These are phyloP conservation scores for Melangyna quadrimaculata DNA, from an alignment of 2,888 invertebrate genomes.

Conservation along the genomic window DNA sequence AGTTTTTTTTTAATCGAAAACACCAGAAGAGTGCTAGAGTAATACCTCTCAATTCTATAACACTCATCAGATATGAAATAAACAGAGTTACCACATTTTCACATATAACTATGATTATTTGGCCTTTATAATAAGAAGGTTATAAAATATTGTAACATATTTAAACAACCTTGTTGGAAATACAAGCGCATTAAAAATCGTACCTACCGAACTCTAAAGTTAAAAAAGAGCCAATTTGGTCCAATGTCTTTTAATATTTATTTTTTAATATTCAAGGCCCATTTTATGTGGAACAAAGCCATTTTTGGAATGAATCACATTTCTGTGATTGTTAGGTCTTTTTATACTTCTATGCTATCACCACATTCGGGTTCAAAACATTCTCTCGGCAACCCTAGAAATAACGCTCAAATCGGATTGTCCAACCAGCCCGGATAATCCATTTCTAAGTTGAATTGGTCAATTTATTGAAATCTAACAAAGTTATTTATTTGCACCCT, in stretches of 20 bases:
- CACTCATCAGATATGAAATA: neutral
- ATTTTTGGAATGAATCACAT: too few relatives aligned
- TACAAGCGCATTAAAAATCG: too few relatives aligned
- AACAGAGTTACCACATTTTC: neutral
- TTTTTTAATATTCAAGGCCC: too few relatives aligned
- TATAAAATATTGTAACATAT: too few relatives aligned
- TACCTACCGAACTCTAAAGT: too few relatives aligned
- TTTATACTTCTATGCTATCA: neutral
- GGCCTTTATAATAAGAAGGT: too few relatives aligned
- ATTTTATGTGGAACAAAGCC: too few relatives aligned
- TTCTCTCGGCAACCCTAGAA: neutral
- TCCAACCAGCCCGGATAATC: slow-evolving; percentile 16
- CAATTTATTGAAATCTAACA: slow-evolving; percentile 56
- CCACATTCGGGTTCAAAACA: neutral
- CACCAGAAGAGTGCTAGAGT: neutral
- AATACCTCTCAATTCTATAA: neutral
- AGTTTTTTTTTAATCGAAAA: slow-evolving; percentile 34
- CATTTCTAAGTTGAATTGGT: slow-evolving; percentile 41
- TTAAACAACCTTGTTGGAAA: too few relatives aligned
- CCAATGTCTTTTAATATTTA: too few relatives aligned
- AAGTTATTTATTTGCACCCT: slow-evolving; percentile 41
- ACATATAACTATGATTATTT: neutral
- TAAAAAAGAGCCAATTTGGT: too few relatives aligned
- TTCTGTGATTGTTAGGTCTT: too few relatives aligned
- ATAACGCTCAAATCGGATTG: neutral